These are phyloP conservation scores for Malurus melanocephalus DNA, from an alignment of 2,113 vertebrate genomes.

Conservation along the genomic window DNA sequence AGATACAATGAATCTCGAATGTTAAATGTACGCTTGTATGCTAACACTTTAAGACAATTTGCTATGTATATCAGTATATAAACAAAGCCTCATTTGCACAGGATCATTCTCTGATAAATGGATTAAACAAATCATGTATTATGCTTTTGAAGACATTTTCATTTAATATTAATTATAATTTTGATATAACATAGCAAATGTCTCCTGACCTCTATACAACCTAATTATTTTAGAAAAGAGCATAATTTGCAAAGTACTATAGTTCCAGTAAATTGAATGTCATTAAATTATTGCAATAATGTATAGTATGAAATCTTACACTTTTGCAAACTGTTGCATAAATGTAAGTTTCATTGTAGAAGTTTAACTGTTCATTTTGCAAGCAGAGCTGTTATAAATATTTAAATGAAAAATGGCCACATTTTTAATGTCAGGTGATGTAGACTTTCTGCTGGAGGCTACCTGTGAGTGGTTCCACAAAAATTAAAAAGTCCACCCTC, in stretches of 20 bases:
- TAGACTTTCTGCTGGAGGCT: not conserved
- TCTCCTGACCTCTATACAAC: constrained; percentile 7
- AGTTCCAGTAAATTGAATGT: not conserved
- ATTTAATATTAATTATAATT: constrained; percentile 39
- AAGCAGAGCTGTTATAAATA: not conserved
- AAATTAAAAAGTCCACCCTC: not conserved
- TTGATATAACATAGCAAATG: constrained; percentile 10
- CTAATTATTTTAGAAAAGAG: not conserved
- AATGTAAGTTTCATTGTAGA: not conserved
- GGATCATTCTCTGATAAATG: constrained; percentile 17
- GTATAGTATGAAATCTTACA: not conserved
- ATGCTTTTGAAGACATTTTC: not conserved
- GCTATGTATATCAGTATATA: not conserved
- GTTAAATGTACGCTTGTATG: constrained; percentile 10
- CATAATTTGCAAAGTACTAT: constrained; percentile 8
- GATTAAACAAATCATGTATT: not conserved
- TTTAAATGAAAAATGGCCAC: not conserved
- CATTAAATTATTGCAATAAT: constrained; percentile 5
- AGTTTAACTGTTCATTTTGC: not conserved
- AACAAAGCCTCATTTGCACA: not conserved
- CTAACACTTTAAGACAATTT: constrained; percentile 33
- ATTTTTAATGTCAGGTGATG: not conserved
- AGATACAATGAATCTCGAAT: not conserved
- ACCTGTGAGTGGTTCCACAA: not conserved
- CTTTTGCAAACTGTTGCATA: not conserved